These are phyloP conservation scores for Polyommatus icarus DNA, from an alignment of 2,888 invertebrate genomes.

Conservation along the genomic window DNA sequence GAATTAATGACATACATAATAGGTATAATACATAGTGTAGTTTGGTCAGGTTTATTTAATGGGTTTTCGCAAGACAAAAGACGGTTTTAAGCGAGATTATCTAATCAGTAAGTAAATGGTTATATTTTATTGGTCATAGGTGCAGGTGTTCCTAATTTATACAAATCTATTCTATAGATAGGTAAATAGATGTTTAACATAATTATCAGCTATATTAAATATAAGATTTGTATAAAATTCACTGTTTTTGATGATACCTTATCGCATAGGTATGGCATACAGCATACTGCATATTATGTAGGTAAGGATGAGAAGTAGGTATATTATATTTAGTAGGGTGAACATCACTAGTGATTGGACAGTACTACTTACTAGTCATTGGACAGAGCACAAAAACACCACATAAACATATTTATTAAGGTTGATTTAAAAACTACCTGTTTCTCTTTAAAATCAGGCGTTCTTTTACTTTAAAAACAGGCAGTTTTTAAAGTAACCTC, in stretches of 20 bases:
- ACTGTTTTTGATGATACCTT: background rate
- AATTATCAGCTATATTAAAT: slow-evolving; percentile 30
- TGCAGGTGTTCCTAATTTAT: slow-evolving; percentile 65
- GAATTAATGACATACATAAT: background rate
- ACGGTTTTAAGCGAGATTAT: background rate
- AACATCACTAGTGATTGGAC: no score
- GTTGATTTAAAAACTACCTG: no score
- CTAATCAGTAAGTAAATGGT: slow-evolving; percentile 43
- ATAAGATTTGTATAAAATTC: slow-evolving; percentile 32
- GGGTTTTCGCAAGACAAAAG: slow-evolving; percentile 1
- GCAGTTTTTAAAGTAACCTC: no score
- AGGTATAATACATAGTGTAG: background rate
- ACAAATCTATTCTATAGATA: slow-evolving; percentile 50
- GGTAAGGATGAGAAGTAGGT: no score
- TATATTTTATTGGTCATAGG: slow-evolving; percentile 48
- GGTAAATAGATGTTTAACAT: slow-evolving; percentile 36
- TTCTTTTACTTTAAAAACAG: no score
- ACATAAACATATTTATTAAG: no score
- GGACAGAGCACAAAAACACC: no score
- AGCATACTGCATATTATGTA: no score
- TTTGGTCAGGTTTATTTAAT: background rate
- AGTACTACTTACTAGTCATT: no score
- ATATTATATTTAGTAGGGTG: no score
- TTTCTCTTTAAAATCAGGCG: no score
- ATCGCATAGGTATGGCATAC: no score